A percentile compares a stretch with the other conserved stretches of the same genome.
These are phyloP conservation scores for Malthinus flaveolus DNA, from an alignment of 2,888 invertebrate species.

Conservation along the genomic window DNA sequence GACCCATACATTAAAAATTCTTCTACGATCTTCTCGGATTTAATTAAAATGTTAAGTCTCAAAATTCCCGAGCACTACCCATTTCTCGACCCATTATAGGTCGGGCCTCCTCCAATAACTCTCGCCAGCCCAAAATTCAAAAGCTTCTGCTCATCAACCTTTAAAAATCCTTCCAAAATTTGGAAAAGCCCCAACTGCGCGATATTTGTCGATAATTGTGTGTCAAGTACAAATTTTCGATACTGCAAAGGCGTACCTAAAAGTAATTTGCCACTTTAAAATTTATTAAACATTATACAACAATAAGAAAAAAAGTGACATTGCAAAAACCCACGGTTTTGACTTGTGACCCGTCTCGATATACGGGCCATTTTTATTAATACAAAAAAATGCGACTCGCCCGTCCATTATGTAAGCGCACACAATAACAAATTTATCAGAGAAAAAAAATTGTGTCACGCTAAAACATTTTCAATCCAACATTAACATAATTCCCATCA, in stretches of 20 bases:
- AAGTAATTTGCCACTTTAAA: slow-evolving; percentile 12
- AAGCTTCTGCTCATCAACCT: too few relatives aligned
- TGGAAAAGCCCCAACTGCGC: too few relatives aligned
- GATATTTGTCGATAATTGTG: background rate
- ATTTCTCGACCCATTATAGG: too few relatives aligned
- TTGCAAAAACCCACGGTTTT: slow-evolving; percentile 11
- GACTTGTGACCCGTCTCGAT: slow-evolving; percentile 10
- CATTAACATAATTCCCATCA: too few relatives aligned
- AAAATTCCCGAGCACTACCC: too few relatives aligned
- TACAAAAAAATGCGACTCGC: slow-evolving; percentile 4
- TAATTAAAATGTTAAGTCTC: too few relatives aligned
- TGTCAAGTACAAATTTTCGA: slow-evolving; percentile 3
- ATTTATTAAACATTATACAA: slow-evolving; percentile 4
- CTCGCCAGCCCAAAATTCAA: too few relatives aligned
- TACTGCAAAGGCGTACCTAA: slow-evolving; percentile 11
- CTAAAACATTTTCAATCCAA: background rate
- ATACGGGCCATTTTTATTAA: background rate
- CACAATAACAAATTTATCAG: slow-evolving; percentile 8
- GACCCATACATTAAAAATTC: background rate
- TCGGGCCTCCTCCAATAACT: too few relatives aligned
- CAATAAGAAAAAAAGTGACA: slow-evolving; percentile 7
- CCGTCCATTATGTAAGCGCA: slow-evolving; percentile 11
- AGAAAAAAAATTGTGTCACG: slow-evolving; percentile 5
- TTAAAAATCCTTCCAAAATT: too few relatives aligned
- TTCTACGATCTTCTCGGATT: too few relatives aligned